phyloP scores from a whole-genome alignment of 2,797 vertebrate genomes.

The Thripadectes ignobilis region DNA sequence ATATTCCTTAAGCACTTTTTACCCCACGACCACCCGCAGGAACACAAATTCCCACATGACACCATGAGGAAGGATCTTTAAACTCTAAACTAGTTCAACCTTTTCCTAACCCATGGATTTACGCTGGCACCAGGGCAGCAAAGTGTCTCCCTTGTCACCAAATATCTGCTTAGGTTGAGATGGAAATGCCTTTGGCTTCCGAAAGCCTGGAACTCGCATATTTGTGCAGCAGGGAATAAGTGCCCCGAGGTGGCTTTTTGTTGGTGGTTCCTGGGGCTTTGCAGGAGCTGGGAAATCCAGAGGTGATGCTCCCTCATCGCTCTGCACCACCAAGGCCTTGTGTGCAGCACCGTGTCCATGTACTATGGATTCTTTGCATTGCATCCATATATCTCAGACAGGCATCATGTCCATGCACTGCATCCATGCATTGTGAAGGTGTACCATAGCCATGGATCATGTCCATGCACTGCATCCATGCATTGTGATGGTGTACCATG shows the following conservation, averaged over 20 bases:
- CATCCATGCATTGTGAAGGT: neutral
- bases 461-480: neutral
- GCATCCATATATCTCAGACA: rapidly evolving
- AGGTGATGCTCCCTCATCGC: neutral
- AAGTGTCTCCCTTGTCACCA: neutral
- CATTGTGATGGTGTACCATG: too few species aligned
- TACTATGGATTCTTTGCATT: rapidly evolving
- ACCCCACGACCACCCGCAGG: rapidly evolving
- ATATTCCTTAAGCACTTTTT: neutral
- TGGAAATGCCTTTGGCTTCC: neutral
- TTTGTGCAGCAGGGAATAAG: neutral
- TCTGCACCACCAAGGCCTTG: rapidly evolving
- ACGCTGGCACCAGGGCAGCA: neutral
- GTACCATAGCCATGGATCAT: neutral
- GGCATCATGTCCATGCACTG: rapidly evolving
- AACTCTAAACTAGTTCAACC: neutral
- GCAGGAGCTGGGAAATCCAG: neutral
- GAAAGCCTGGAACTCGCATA: neutral
- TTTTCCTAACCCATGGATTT: neutral
- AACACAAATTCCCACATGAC: rapidly evolving
- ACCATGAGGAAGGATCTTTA: neutral
- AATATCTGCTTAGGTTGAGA: conserved; percentile 3
- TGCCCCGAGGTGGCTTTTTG: neutral
- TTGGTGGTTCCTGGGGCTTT: neutral
- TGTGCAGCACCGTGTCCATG: rapidly evolving